phyloP scores from a whole-genome alignment of 2,888 invertebrate species.

The Alcis repandata region DNA sequence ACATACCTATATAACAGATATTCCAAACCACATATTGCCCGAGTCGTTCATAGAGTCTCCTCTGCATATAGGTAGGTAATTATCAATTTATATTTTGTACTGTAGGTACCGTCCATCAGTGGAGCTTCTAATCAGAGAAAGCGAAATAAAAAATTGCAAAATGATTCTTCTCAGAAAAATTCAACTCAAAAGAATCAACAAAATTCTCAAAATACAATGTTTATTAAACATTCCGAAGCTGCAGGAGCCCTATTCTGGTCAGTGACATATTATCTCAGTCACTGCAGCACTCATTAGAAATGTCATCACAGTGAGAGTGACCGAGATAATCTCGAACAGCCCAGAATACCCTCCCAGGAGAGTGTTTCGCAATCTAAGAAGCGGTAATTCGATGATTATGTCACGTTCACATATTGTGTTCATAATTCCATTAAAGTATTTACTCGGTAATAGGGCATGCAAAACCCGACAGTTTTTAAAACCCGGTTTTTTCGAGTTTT shows the following conservation, averaged over 20 bases:
- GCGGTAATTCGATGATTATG: slow-evolving; percentile 13
- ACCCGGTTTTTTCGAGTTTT: too few relatives aligned
- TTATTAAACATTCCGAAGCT: slow-evolving; percentile 4
- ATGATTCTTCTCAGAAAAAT: slow-evolving; percentile 9
- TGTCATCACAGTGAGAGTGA: too few relatives aligned
- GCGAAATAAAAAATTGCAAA: too few relatives aligned
- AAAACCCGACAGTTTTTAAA: too few relatives aligned
- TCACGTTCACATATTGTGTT: slow-evolving; percentile 19
- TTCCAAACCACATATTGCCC: too few relatives aligned
- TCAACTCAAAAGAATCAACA: background rate
- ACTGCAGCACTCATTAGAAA: too few relatives aligned
- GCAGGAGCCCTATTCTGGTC: too few relatives aligned
- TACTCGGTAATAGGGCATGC: background rate
- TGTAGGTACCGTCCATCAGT: background rate
- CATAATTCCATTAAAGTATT: slow-evolving; percentile 18
- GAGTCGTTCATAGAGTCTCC: background rate
- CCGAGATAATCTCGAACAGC: too few relatives aligned
- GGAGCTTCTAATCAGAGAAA: background rate
- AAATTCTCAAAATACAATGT: slow-evolving; percentile 8
- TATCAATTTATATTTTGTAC: background rate
- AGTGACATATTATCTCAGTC: too few relatives aligned
- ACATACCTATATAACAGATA: too few relatives aligned
- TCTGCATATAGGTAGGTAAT: background rate
- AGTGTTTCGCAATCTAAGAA: slow-evolving; percentile 19
- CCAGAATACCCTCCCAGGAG: too few relatives aligned